Percentiles rank a stretch among this genome's conserved stretches.
phyloP scores from a whole-genome alignment of 1,140 invertebrate species.

The Akabosia matsudoensis region DNA sequence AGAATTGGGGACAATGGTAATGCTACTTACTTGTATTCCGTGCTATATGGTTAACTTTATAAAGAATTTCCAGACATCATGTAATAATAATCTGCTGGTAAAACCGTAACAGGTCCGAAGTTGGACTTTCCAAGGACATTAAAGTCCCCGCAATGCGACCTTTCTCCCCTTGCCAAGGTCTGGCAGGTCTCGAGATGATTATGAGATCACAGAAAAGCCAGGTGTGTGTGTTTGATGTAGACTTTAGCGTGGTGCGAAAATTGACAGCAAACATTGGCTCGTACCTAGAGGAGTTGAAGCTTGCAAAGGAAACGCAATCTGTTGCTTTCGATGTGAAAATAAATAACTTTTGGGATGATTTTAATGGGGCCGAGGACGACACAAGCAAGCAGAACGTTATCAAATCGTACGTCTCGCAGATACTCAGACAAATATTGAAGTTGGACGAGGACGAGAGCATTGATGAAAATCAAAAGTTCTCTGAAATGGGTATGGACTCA shows the following conservation, averaged over 20 bases:
- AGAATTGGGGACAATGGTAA: constrained; percentile 14
- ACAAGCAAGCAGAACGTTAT: background rate
- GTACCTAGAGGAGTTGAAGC: constrained; percentile 1
- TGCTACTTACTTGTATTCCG: no score
- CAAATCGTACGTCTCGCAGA: background rate
- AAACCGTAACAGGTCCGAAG: no score
- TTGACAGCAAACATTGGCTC: background rate
- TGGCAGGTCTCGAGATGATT: background rate
- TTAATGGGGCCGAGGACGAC: constrained; percentile 2
- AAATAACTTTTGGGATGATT: constrained; percentile 2
- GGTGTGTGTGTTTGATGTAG: background rate
- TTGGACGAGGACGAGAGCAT: constrained; percentile 4
- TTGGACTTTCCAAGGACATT: background rate
- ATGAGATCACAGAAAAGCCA: background rate
- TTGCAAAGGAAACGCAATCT: background rate
- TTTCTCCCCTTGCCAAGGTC: background rate
- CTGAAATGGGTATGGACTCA: background rate
- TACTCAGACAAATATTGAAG: constrained; percentile 15
- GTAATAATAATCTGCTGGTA: no score
- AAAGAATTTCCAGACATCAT: no score
- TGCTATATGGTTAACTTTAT: no score
- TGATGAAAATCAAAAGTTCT: constrained; percentile 12
- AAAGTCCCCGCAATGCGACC: background rate
- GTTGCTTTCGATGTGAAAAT: background rate
- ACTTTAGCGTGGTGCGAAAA: background rate